phyloP scores from a whole-genome alignment of 2,888 invertebrate genomes.

The Laothoe populi region DNA sequence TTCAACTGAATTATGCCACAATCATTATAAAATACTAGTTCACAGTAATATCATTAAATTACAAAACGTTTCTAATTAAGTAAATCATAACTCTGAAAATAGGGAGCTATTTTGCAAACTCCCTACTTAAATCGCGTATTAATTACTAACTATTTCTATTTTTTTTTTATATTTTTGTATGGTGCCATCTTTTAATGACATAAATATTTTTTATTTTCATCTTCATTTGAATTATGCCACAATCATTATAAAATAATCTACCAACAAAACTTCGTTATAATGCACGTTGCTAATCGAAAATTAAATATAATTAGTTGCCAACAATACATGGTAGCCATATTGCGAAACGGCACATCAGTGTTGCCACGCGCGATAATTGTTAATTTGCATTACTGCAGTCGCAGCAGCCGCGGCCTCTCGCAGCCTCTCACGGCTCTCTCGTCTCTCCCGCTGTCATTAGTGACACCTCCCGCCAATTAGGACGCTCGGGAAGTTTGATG shows the following conservation, averaged over 20 bases:
- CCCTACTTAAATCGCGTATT: too few species aligned
- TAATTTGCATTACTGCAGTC: constrained; percentile 72
- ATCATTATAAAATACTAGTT: too few species aligned
- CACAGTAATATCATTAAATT: too few species aligned
- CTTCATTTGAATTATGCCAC: too few species aligned
- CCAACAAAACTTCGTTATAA: background rate
- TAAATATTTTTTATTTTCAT: too few species aligned
- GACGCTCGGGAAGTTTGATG: constrained; percentile 77
- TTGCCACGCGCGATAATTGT: constrained; percentile 83
- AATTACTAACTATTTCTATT: too few species aligned
- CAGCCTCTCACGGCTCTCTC: constrained; percentile 54
- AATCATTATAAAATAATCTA: background rate
- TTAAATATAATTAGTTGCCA: constrained; percentile 19
- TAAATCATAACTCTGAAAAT: too few species aligned
- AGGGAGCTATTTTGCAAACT: too few species aligned
- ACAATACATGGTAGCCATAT: constrained; percentile 77
- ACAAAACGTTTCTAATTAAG: too few species aligned
- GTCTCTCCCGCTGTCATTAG: constrained; percentile 68
- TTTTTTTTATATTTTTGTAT: too few species aligned
- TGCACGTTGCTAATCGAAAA: background rate
- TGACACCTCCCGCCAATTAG: constrained; percentile 84
- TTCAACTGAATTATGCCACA: too few species aligned
- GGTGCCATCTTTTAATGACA: too few species aligned
- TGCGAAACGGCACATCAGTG: constrained; percentile 69
- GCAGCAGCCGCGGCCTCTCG: constrained; percentile 38